Conservation (phyloP, 2,888 invertebrate genomes). For the Aleiodes alternator region DNA sequence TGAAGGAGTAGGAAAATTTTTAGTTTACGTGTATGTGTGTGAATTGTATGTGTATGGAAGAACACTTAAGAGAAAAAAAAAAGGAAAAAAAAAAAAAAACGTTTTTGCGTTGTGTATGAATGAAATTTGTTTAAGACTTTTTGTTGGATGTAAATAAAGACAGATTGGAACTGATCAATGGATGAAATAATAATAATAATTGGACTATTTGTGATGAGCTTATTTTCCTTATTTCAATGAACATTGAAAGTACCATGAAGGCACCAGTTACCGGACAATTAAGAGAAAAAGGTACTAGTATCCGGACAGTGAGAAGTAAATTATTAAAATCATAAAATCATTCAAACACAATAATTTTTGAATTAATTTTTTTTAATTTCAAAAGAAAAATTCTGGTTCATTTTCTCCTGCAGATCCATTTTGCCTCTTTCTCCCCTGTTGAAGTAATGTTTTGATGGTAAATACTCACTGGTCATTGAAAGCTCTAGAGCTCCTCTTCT, state of each 20-base stretch:
- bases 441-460: too few species aligned
- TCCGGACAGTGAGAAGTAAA: too few species aligned
- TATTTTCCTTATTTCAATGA: not conserved
- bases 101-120: conserved; percentile 54
- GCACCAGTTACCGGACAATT: too few species aligned
- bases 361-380: too few species aligned
- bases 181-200: not conserved
- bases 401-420: too few species aligned
- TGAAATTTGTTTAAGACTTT: conserved; percentile 60
- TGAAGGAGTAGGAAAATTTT: not conserved
- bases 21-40: conserved; percentile 35
- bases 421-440: too few species aligned
- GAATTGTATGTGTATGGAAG: conserved; percentile 39
- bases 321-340: too few species aligned
- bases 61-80: not conserved
- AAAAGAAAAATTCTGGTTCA: too few species aligned
- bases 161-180: conserved; percentile 50
- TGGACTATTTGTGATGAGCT: not conserved
- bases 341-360: too few species aligned
- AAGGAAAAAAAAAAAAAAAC: conserved; percentile 3
- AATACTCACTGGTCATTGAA: too few species aligned
- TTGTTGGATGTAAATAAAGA: conserved; percentile 69
- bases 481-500: not conserved
- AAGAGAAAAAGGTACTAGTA: too few species aligned
- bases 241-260: not conserved